Base-by-base conservation (phyloP, 2,888 invertebrate genomes). In the Abrostola tripartita region DNA sequence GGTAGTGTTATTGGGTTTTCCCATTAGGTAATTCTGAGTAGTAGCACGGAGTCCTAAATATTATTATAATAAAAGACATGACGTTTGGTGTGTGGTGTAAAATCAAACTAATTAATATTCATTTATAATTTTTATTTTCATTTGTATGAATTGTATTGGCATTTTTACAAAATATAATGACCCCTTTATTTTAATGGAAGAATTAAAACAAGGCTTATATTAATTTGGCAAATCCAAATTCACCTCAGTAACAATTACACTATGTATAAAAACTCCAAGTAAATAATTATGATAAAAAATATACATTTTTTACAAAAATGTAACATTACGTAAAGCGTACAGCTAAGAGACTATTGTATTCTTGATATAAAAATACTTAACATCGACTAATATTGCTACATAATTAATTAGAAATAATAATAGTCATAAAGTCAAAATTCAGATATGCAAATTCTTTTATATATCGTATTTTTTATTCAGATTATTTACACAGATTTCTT, bases 171-270 rank as follows among this genome's bases (percentile, higher is more conserved):
- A 93, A 92, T 92, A 93, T 89, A 87, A 91, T 91, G 89, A 90
- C 88, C 92, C 89, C 89, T 85, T 93, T 88, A 82, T 88, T 79
- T 90, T 88, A 90, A 87, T 91, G 92, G 92, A 94, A 93, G 89
- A 90, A 89, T 92, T 90, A 91, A 88, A 92, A 92, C 89, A 91
- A 91, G 88, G 85, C 88, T 88, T 92, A 92, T 84, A 90, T 91
- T 93, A 92, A 91, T 94, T 94, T 94, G 94, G 94, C 93, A 93
- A 93, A 91, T 88, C 89, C 88, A 91, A 90, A 92, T 94, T 93
- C 87, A 91, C 91, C 91, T 88, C 84, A 81, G 67, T 89, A 90
- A 91, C 88, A 89, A 88, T 88, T 90, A 90, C 89, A 90, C 76
- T 79, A 89, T 87, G 83, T 88, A 88, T 90, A 88, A 85, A 79